Conservation (phyloP, 2,888 invertebrate genomes). For the Timema podura region DNA sequence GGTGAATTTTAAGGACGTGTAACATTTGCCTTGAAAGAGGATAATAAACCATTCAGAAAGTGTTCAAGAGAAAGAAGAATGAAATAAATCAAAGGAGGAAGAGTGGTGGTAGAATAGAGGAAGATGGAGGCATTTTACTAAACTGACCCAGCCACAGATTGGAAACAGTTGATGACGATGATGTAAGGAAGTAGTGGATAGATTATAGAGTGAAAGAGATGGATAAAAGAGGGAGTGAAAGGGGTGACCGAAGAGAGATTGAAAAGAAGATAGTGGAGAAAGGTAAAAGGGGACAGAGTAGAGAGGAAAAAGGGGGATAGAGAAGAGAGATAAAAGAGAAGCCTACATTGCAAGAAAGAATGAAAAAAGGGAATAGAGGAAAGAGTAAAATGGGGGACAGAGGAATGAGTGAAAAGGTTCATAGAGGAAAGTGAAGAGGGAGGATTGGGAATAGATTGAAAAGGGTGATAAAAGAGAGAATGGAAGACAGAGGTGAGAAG, state of each 20-base stretch:
- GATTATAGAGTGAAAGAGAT: neutral
- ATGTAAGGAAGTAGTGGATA: too few species aligned
- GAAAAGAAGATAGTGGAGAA: neutral
- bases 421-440: neutral
- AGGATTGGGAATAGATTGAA: neutral
- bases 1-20: too few species aligned
- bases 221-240: neutral
- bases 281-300: conserved; percentile 28
- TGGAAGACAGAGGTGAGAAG: neutral
- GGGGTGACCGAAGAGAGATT: neutral
- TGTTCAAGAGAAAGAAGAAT: too few species aligned
- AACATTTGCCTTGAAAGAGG: too few species aligned
- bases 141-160: too few species aligned
- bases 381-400: neutral
- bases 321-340: conserved; percentile 25
- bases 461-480: neutral
- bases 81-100: too few species aligned
- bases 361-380: neutral
- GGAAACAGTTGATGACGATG: too few species aligned
- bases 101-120: too few species aligned
- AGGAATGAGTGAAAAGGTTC: neutral
- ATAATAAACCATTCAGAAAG: too few species aligned
- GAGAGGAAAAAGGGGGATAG: conserved; percentile 35
- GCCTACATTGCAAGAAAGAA: conserved; percentile 14
- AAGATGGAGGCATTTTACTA: too few species aligned